Percentiles rank a stretch among this genome's conserved stretches.
Evolutionary conservation across 2,797 vertebrate species (phyloP).

Genomic region (Molossus molossus): DNA sequence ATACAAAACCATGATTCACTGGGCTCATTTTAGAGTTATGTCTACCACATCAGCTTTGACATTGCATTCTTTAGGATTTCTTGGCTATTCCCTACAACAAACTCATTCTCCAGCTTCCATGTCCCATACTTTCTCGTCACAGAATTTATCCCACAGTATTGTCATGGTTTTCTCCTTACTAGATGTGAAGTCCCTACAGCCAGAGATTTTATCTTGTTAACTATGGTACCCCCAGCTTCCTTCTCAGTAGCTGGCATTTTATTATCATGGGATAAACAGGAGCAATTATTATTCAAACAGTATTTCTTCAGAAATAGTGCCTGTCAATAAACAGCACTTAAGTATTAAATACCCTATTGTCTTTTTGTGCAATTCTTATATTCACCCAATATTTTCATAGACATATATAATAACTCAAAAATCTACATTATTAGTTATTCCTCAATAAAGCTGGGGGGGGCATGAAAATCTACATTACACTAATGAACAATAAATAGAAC

Average conservation of each 20-base stretch:
- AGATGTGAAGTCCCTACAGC: neutral
- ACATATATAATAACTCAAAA: neutral
- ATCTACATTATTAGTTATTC: neutral
- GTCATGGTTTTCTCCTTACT: neutral
- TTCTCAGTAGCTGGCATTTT: neutral
- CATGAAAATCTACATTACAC: neutral
- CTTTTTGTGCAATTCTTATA: conserved; percentile 1
- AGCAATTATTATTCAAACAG: conserved; percentile 35
- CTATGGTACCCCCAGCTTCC: neutral
- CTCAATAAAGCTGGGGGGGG: neutral
- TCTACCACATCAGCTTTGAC: neutral
- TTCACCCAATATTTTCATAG: conserved; percentile 26
- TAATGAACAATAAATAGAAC: neutral
- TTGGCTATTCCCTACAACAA: neutral
- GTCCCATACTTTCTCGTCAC: neutral
- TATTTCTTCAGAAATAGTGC: conserved; percentile 29
- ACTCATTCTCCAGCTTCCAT: neutral
- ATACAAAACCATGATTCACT: neutral
- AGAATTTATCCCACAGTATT: neutral
- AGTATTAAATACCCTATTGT: neutral
- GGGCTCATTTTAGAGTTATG: neutral
- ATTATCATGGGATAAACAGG: neutral
- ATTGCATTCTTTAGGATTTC: neutral
- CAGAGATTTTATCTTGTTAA: neutral
- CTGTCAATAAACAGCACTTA: neutral